These are phyloP conservation scores for Poeciliopsis prolifica DNA, from an alignment of 2,113 vertebrate genomes.

Conservation along the genomic window DNA sequence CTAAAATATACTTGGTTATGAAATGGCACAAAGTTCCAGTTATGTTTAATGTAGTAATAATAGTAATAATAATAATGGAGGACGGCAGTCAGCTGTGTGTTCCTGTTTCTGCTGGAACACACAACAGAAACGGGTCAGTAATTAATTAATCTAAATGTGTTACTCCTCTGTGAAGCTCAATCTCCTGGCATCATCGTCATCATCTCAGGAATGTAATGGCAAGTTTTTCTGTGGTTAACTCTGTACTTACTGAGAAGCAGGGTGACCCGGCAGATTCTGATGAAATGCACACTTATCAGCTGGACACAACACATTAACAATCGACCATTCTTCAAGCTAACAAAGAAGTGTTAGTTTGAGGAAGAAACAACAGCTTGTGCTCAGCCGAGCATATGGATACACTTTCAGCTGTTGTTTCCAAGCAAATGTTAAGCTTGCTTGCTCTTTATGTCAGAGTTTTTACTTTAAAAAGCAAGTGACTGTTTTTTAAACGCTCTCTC, in stretches of 20 bases:
- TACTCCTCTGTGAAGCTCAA: background rate
- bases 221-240: constrained; percentile 22
- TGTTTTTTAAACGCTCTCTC: constrained; percentile 29
- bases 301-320: constrained; percentile 32
- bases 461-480: constrained; percentile 7
- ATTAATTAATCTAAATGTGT: background rate
- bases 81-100: background rate
- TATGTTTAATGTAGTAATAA: no score
- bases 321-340: constrained; percentile 43
- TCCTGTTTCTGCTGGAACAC: no score
- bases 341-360: constrained; percentile 48
- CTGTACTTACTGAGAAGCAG: constrained; percentile 19
- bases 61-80: no score
- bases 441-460: constrained; percentile 4
- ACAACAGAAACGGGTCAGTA: background rate
- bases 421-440: background rate
- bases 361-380: constrained; percentile 8
- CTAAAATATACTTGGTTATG: no score
- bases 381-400: constrained; percentile 10
- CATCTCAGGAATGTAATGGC: background rate
- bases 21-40: no score
- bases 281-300: constrained; percentile 33
- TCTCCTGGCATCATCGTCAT: background rate
- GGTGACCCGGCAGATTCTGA: constrained; percentile 29
- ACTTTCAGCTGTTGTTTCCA: constrained; percentile 12